Evolutionary conservation across 2,797 vertebrate species (phyloP), one percentile per base, ranked within the genome.

Genomic region (Melanotaenia boesemani): DNA sequence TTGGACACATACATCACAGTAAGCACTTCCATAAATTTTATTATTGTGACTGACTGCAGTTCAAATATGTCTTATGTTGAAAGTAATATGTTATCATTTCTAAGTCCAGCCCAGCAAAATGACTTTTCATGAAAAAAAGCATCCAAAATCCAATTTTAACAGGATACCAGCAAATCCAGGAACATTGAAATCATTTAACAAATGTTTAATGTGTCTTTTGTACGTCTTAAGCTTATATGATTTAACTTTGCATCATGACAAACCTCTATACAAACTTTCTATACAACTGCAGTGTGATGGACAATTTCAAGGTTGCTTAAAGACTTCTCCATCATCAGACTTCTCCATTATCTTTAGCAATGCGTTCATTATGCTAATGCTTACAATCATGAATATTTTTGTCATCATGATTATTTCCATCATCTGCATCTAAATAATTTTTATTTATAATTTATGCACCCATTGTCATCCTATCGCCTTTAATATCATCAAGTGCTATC

Each of bases 401-500:
- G 36, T 77, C 46, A 68, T 59, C 36, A 63, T 74, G 34, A 52
- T 79, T 74, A 71, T 80, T 86, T 77, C 75, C 59, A 82, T 81
- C 41, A 70, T 75, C 28, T 78, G n/a, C 70, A 72, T 86, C 79
- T 74, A 76, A 52, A 11, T 77, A 56, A 3, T 59, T 65, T 57
- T 81, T 52, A 70, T 72, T 77, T 82, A 80, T 58, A 74, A 28
- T 28, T 28, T 28, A 28, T 28, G 28, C n/a, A 64, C 46, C 39
- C 9, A 10, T 37, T 72, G 72, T 80, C 79, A 57, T 44, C 72
- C 72, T 71, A 84, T 85, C 63, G 74, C 61, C 68, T 67, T 74
- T 76, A 72, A 76, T 82, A 79, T 73, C 67, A 75, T 79, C 75
- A 36, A 76, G 4, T 77, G 54, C 70, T 85, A 85, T 80, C 67